Conservation (phyloP, 2,797 vertebrate species). For the Decapterus maruadsi region DNA sequence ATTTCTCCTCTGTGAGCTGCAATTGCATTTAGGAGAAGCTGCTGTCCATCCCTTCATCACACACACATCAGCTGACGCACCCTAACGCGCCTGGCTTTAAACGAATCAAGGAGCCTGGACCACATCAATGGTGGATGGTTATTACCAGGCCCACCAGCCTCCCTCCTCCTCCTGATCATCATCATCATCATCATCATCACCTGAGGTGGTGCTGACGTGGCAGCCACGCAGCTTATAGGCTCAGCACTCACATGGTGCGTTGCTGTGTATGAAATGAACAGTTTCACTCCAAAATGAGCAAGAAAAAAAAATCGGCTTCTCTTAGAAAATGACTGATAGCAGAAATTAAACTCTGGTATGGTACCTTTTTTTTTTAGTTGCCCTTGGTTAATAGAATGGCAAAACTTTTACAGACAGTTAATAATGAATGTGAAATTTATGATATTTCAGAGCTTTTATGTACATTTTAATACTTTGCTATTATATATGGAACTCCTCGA, state of each 20-base stretch:
- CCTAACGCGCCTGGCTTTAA: conserved; percentile 47
- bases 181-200: conserved; percentile 10
- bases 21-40: conserved; percentile 11
- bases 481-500: not conserved
- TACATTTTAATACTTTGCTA: conserved; percentile 13
- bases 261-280: conserved; percentile 29
- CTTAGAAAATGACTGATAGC: conserved; percentile 36
- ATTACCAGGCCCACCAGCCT: conserved; percentile 37
- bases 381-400: conserved; percentile 49
- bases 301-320: not conserved
- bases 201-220: conserved; percentile 63
- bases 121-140: conserved; percentile 45
- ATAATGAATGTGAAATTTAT: conserved; percentile 35
- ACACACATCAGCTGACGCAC: conserved; percentile 15
- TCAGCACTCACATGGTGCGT: conserved; percentile 39
- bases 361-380: conserved; percentile 17
- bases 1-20: not conserved
- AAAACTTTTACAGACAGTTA: conserved; percentile 29
- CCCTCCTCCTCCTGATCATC: conserved; percentile 3
- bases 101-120: conserved; percentile 29
- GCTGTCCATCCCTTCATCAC: conserved; percentile 13
- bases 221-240: conserved; percentile 57
- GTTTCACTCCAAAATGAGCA: conserved; percentile 45
- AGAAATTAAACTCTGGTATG: conserved; percentile 49
- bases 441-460: conserved; percentile 27